Evolutionary conservation across 92 coral and sea anemone species (phyloP).

Genomic region (Palythoa caribaeorum): DNA sequence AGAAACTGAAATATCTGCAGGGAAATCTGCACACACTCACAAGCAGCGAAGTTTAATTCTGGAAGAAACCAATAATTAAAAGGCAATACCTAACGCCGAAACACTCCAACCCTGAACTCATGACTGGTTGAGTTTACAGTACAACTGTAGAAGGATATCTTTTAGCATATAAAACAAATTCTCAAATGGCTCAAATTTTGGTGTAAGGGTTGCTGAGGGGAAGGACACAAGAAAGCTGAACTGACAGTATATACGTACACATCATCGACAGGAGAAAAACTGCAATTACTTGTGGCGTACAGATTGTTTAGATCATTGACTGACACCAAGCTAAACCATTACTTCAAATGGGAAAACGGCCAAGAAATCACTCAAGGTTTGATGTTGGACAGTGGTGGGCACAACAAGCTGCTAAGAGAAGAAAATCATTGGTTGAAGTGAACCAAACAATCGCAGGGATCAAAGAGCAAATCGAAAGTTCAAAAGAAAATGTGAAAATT

Average conservation of each 20-base stretch:
- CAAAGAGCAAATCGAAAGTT: conserved; percentile 21
- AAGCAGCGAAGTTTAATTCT: conserved; percentile 19
- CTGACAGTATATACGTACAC: conserved; percentile 13
- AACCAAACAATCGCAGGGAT: conserved; percentile 10
- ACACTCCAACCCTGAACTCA: conserved; percentile 16
- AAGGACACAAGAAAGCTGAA: conserved; percentile 11
- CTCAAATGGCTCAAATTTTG: background rate
- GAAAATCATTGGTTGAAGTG: conserved; percentile 17
- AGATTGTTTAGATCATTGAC: conserved; percentile 16
- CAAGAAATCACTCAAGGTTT: conserved; percentile 16
- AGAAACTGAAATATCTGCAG: conserved; percentile 28
- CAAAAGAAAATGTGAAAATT: conserved; percentile 17
- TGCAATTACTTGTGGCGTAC: background rate
- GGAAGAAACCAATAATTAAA: conserved; percentile 20
- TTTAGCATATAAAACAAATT: conserved; percentile 3
- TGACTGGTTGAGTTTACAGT: conserved; percentile 15
- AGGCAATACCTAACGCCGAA: conserved; percentile 25
- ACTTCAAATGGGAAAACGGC: conserved; percentile 12
- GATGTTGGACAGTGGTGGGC: conserved; percentile 28
- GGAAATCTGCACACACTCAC: conserved; percentile 6
- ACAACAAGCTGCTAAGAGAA: conserved; percentile 4
- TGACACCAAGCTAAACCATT: conserved; percentile 13
- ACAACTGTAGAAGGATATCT: background rate
- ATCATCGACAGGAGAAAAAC: conserved; percentile 15
- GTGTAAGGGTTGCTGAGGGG: conserved; percentile 1